Evolutionary conservation across 2,113 vertebrate genomes (phyloP).

Genomic region (Tenebrosternarchus preto): DNA sequence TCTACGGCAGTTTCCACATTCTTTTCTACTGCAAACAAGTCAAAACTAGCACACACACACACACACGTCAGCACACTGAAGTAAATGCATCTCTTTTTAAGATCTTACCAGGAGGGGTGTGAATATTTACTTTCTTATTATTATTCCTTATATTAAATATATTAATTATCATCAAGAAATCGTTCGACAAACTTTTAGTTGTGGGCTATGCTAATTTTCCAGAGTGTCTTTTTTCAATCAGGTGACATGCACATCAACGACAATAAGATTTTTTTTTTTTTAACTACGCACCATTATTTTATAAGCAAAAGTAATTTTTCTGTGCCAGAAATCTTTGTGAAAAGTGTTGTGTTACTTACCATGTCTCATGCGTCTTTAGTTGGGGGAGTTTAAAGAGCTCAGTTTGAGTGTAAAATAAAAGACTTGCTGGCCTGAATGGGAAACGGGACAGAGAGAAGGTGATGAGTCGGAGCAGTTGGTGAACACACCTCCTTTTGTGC

Average conservation of each 20-base stretch:
- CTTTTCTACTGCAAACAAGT: slow-evolving; percentile 48
- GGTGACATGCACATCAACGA: too few relatives aligned
- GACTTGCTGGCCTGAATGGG: not conserved
- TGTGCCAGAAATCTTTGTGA: not conserved
- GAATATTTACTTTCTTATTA: not conserved
- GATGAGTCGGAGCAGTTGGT: not conserved
- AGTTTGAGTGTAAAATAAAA: not conserved
- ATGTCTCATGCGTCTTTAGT: slow-evolving; percentile 6
- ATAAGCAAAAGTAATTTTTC: not conserved
- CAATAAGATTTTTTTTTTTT: not conserved
- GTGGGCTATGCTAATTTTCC: not conserved
- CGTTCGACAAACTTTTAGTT: not conserved
- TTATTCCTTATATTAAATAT: not conserved
- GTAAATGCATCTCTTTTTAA: not conserved
- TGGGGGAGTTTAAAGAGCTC: too few relatives aligned
- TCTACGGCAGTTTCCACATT: slow-evolving; percentile 36
- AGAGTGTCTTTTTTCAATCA: not conserved
- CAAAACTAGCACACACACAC: slow-evolving; percentile 34
- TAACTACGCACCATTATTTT: not conserved
- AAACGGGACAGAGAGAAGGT: not conserved
- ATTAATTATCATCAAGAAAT: not conserved
- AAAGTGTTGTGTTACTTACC: slow-evolving; percentile 34
- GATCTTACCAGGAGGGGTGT: not conserved
- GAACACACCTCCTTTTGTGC: slow-evolving; percentile 30
- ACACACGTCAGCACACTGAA: slow-evolving; percentile 19